Evolutionary conservation across 2,888 invertebrate genomes (phyloP).

Genomic region (Nezara viridula): DNA sequence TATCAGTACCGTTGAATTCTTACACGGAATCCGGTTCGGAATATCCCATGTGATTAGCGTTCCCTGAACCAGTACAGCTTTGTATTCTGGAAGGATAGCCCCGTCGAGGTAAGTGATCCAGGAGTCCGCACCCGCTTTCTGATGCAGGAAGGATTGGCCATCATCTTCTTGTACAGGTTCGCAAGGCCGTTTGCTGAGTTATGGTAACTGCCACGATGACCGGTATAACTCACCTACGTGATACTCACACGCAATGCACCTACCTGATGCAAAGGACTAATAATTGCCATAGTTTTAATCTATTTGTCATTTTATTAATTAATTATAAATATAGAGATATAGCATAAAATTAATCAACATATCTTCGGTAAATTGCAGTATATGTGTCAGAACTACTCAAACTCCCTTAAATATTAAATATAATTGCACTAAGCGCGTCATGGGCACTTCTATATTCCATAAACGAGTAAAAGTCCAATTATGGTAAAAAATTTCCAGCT

Average conservation of each 20-base stretch:
- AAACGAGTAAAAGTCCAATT: too few relatives aligned
- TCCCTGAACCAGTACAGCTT: neutral
- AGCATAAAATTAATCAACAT: too few relatives aligned
- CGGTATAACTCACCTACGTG: neutral
- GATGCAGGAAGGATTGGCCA: neutral
- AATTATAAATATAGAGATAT: too few relatives aligned
- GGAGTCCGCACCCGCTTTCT: neutral
- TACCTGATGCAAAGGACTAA: too few relatives aligned
- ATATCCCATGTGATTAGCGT: neutral
- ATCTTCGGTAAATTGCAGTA: too few relatives aligned
- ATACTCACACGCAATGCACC: neutral
- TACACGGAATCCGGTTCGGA: conserved; percentile 28
- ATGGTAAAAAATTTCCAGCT: too few relatives aligned
- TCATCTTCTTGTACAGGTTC: neutral
- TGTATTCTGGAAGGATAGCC: neutral
- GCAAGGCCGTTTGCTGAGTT: neutral
- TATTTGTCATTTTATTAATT: too few relatives aligned
- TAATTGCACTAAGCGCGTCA: too few relatives aligned
- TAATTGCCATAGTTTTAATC: too few relatives aligned
- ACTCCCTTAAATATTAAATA: too few relatives aligned
- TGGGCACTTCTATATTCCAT: too few relatives aligned
- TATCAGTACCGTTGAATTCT: neutral
- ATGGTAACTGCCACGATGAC: neutral
- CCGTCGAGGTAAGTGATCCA: neutral
- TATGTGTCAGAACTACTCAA: too few relatives aligned